Percentiles rank a stretch among this genome's conserved stretches.
phyloP scores from a whole-genome alignment of 2,797 vertebrate genomes.

The Rhinoraja longicauda region DNA sequence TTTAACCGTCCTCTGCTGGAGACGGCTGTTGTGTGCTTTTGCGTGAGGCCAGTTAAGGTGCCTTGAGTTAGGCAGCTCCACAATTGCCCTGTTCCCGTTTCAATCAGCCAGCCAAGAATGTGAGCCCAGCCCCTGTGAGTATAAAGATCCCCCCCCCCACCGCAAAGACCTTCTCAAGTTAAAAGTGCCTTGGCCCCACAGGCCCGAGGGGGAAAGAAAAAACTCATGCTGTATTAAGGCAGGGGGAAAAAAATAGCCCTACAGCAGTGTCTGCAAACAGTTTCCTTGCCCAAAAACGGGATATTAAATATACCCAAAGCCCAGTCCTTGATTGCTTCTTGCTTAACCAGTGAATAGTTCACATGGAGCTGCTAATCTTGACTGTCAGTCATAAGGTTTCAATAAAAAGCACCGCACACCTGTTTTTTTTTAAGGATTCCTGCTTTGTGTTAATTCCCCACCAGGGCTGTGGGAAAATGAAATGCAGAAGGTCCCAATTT shows the following conservation, averaged over 20 bases:
- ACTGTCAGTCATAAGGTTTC: conserved; percentile 16
- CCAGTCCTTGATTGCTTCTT: conserved; percentile 31
- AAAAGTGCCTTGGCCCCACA: not conserved
- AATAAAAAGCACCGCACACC: conserved; percentile 22
- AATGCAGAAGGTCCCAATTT: not conserved
- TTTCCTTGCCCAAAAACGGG: not conserved
- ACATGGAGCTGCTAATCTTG: not conserved
- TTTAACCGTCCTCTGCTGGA: conserved; percentile 55
- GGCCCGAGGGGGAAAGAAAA: too few relatives aligned
- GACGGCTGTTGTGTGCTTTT: conserved; percentile 58
- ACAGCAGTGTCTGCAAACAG: not conserved
- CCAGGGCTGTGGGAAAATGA: not conserved
- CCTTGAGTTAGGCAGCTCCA: conserved; percentile 61
- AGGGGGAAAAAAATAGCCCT: not conserved
- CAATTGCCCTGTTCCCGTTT: conserved; percentile 58
- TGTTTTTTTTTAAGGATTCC: conserved; percentile 23
- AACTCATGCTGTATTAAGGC: not conserved
- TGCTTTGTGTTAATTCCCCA: conserved; percentile 30
- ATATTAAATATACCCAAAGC: conserved; percentile 24
- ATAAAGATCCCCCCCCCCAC: not conserved
- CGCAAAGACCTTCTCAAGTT: not conserved
- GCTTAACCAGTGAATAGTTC: not conserved
- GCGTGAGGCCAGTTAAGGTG: conserved; percentile 59
- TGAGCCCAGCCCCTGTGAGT: conserved; percentile 45
- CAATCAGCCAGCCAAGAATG: conserved; percentile 61